Evolutionary conservation across 2,113 vertebrate species (phyloP), one percentile per base, ranked within the genome.

Genomic region (Notiomystis cincta): DNA sequence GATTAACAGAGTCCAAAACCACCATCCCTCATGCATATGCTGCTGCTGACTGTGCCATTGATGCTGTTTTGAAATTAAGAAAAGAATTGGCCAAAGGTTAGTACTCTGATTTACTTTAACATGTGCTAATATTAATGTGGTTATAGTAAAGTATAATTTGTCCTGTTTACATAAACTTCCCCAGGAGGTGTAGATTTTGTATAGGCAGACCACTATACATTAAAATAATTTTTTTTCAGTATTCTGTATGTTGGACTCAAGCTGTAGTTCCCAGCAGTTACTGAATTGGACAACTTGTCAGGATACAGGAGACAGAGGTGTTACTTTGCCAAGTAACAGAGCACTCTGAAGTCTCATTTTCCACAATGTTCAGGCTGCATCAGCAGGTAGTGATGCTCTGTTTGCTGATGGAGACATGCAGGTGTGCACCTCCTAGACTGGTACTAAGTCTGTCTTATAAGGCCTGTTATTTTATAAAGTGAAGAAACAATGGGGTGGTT

Each of bases 11-110:
- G 77, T 99, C 99, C 42, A 99, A 99, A 97, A 98, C 98, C 81
- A 99, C 98, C 65, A 98, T 99, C 95, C 99, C 99, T 93, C 99
- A 99, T 45, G 98, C 99, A 3, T 99, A 99, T 60, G 99, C 98
- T 85, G 98, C 98, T 40, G 97, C 99, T 22, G 98, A 99, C 97
- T 99, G 99, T 97, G 98, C 99, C 89, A 97, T 99, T 90, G 98
- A 98, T 69, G 98, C 98, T 13, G 96, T 99, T 96, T 97, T 99
- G 97, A 97, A 98, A 92, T 97, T 99, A 79, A 98, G 98, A 89
- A 98, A 98, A 95, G 96, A 98, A 64, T 84, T 99, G 72, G 98
- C 98, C 94, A 98, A 98, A 99, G 82, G 94, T 96, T 72, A 57
- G 94, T 96, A 69, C 30, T 89, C 13, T 58, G 23, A 57, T 77